Evolutionary conservation across 2,113 vertebrate genomes (phyloP).

Genomic region (Petrocephalus zakoni): DNA sequence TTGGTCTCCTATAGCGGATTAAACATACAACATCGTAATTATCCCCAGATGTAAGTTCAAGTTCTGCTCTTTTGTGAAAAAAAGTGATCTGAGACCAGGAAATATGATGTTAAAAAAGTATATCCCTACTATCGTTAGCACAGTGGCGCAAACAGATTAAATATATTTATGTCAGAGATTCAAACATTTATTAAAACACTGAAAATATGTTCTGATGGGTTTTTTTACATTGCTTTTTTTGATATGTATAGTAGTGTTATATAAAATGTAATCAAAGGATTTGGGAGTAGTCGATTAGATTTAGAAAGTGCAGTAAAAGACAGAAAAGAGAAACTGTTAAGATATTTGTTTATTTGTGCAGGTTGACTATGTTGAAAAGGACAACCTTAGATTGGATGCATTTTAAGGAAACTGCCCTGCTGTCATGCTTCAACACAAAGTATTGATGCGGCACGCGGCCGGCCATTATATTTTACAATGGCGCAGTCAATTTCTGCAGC

Average conservation of each 20-base stretch:
- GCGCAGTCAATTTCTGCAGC: constrained; percentile 50
- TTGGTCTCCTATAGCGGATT: background rate
- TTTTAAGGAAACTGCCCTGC: background rate
- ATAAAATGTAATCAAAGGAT: background rate
- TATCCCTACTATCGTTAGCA: background rate
- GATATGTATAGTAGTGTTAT: background rate
- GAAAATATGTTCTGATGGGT: background rate
- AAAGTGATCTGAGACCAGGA: background rate
- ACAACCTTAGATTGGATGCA: background rate
- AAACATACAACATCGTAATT: background rate
- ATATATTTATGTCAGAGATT: background rate
- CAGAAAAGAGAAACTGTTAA: background rate
- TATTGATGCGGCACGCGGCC: background rate
- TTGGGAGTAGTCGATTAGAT: background rate
- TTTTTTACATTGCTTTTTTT: background rate
- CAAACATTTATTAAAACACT: background rate
- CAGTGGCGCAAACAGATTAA: background rate
- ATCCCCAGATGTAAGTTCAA: background rate
- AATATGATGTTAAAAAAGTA: background rate
- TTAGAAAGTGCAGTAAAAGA: background rate
- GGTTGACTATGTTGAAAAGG: background rate
- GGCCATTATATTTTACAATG: constrained; percentile 41
- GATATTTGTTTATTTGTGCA: background rate
- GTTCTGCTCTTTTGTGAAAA: background rate
- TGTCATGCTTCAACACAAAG: background rate